Conservation (phyloP, 2,113 vertebrate genomes). For the Lampris incognitus region DNA sequence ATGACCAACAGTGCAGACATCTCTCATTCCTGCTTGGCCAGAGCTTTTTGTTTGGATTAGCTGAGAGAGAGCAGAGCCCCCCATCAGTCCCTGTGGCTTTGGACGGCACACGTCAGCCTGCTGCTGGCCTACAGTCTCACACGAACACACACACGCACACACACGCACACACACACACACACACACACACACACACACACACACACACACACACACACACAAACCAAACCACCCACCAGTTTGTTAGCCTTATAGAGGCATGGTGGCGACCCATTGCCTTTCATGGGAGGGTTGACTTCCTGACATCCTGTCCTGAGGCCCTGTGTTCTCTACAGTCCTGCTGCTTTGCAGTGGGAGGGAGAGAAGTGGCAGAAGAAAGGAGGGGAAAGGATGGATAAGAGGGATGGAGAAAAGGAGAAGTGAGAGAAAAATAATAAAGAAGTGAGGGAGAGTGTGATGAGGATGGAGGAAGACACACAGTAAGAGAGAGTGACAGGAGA, state of each 20-base stretch:
- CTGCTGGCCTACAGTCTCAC: conserved; percentile 61
- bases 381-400: not conserved
- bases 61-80: conserved; percentile 80
- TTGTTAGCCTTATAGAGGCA: conserved; percentile 84
- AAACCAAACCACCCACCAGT: conserved; percentile 47
- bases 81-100: conserved; percentile 64
- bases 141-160: conserved; percentile 39
- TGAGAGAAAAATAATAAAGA: conserved; percentile 35
- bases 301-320: conserved; percentile 67
- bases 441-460: conserved; percentile 19
- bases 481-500: conserved; percentile 15
- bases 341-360: conserved; percentile 44
- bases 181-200: conserved; percentile 2
- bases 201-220: conserved; percentile 13
- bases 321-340: conserved; percentile 51
- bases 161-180: conserved; percentile 28
- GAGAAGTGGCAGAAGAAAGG: not conserved
- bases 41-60: conserved; percentile 82
- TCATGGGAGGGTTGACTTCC: conserved; percentile 80
- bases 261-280: conserved; percentile 79
- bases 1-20: conserved; percentile 67
- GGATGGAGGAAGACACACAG: conserved; percentile 32
- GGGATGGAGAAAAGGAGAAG: not conserved
- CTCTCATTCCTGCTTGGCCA: conserved; percentile 67
- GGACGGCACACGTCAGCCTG: conserved; percentile 74